These are phyloP conservation scores for Mimas tiliae DNA, from an alignment of 2,888 invertebrate genomes.

Conservation along the genomic window DNA sequence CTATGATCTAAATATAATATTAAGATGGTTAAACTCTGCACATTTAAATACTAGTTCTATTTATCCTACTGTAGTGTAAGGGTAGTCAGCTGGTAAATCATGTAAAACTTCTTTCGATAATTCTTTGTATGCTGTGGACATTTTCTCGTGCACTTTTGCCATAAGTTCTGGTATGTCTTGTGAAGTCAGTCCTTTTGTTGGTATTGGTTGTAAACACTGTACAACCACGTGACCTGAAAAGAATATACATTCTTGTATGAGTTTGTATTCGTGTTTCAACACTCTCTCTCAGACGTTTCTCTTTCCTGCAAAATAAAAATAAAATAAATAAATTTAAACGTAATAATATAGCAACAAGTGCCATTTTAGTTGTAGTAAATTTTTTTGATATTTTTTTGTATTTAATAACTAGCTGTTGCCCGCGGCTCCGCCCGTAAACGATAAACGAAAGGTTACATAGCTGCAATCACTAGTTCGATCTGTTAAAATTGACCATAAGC, in stretches of 20 bases:
- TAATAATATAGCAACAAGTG: too few relatives aligned
- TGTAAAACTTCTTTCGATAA: conserved; percentile 72
- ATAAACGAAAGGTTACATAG: too few relatives aligned
- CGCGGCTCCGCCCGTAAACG: too few relatives aligned
- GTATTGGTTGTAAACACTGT: conserved; percentile 77
- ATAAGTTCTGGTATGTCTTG: conserved; percentile 77
- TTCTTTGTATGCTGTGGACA: conserved; percentile 74
- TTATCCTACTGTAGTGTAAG: conserved; percentile 55
- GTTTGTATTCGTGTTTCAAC: too few relatives aligned
- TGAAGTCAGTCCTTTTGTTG: conserved; percentile 70
- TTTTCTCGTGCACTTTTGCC: conserved; percentile 65
- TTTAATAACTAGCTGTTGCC: too few relatives aligned
- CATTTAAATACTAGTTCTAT: conserved; percentile 36
- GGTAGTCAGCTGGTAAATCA: conserved; percentile 70
- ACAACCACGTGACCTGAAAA: conserved; percentile 81
- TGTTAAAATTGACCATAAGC: too few relatives aligned
- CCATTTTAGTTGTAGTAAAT: too few relatives aligned
- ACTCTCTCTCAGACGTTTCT: too few relatives aligned
- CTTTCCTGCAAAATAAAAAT: too few relatives aligned
- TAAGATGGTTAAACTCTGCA: conserved; percentile 1
- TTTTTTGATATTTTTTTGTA: too few relatives aligned
- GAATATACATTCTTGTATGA: not conserved
- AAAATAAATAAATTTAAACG: too few relatives aligned
- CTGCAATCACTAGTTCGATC: too few relatives aligned
- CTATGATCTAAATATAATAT: not conserved